Percentiles rank a stretch among this genome's conserved stretches.
Conservation (phyloP, 2,797 vertebrate genomes). For the Knipowitschia caucasica region DNA sequence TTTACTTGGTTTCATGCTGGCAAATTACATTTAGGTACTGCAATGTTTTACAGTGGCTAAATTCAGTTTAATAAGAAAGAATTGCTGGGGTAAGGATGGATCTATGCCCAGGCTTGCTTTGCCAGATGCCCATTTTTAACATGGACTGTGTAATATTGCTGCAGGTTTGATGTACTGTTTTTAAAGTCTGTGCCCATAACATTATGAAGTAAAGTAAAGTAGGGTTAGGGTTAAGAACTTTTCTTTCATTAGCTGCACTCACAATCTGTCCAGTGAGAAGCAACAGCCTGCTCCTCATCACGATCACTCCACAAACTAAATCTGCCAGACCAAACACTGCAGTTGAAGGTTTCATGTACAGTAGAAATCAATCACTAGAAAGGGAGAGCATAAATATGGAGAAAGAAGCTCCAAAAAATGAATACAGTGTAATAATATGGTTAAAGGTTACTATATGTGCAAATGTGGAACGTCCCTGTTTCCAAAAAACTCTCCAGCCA, state of each 20-base stretch:
- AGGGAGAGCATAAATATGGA: too few species aligned
- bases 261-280: slow-evolving; percentile 9
- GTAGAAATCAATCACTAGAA: neutral
- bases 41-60: slow-evolving; percentile 40
- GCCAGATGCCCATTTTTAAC: slow-evolving; percentile 47
- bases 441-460: too few species aligned
- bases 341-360: too few species aligned
- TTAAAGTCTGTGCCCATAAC: slow-evolving; percentile 4
- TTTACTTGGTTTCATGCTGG: slow-evolving; percentile 68
- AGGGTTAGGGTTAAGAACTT: slow-evolving; percentile 4
- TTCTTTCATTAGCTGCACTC: slow-evolving; percentile 4
- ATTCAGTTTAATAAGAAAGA: slow-evolving; percentile 60
- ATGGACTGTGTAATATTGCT: slow-evolving; percentile 42
- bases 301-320: neutral
- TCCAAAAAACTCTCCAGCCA: too few species aligned
- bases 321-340: neutral
- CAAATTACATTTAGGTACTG: slow-evolving; percentile 65
- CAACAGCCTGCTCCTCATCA: slow-evolving; percentile 2
- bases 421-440: too few species aligned
- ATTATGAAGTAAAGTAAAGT: too few species aligned
- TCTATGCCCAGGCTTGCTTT: slow-evolving; percentile 31
- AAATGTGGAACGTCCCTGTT: too few species aligned
- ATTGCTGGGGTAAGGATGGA: slow-evolving; percentile 38
- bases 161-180: slow-evolving; percentile 36
- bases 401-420: too few species aligned